Conservation (phyloP, 2,797 vertebrate species). For the Vipera ursinii region DNA sequence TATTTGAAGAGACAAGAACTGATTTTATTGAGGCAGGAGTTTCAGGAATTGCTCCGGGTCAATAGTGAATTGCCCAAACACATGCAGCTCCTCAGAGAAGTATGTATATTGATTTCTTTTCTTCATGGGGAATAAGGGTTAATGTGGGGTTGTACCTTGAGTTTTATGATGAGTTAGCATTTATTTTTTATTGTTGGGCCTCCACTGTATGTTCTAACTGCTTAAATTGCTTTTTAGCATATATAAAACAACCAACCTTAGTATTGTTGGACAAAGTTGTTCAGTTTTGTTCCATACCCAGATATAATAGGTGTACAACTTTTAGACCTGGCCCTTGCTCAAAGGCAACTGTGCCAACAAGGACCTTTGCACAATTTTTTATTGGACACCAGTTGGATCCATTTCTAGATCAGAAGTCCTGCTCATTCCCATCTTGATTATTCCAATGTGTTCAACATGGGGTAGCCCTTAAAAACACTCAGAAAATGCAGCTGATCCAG, state of each 20-base stretch:
- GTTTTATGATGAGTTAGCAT: not conserved
- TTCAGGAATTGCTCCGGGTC: constrained; percentile 70
- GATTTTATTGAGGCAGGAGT: constrained; percentile 70
- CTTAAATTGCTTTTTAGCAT: not conserved
- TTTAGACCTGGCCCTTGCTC: not conserved
- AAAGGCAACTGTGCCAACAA: not conserved
- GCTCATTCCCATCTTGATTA: not conserved
- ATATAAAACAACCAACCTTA: not conserved
- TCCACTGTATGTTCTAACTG: not conserved
- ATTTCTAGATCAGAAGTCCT: not conserved
- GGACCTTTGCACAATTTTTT: not conserved
- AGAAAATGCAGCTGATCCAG: not conserved
- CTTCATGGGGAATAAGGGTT: not conserved
- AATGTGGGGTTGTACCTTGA: not conserved
- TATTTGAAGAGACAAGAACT: constrained; percentile 71
- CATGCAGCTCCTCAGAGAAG: constrained; percentile 76
- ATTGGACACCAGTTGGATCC: not conserved
- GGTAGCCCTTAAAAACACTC: not conserved
- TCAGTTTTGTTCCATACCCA: not conserved
- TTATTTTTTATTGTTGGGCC: not conserved
- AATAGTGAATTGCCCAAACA: constrained; percentile 81
- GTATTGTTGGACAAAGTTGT: not conserved
- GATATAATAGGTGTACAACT: not conserved
- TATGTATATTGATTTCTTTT: constrained; percentile 53
- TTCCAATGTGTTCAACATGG: not conserved